phyloP scores from a whole-genome alignment of 2,113 vertebrate genomes.

The Psittacara wagleri region DNA sequence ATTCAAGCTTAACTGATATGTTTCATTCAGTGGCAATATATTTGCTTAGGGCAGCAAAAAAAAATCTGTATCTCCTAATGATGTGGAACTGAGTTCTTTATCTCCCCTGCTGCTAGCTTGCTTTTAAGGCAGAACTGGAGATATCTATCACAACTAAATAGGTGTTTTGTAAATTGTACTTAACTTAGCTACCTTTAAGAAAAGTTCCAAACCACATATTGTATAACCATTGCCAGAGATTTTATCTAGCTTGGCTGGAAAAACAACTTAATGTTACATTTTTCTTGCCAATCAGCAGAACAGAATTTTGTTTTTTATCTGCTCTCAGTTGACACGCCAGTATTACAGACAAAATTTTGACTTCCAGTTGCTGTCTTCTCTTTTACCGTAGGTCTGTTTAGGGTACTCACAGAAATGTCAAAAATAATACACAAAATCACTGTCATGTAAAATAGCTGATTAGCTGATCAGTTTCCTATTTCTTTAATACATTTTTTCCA shows the following conservation, averaged over 20 bases:
- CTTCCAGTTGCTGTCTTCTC: neutral
- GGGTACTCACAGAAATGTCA: constrained; percentile 11
- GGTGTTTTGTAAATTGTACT: constrained; percentile 27
- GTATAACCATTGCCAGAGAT: constrained; percentile 13
- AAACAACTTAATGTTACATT: constrained; percentile 48
- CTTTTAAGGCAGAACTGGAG: constrained; percentile 37
- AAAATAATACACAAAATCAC: constrained; percentile 31
- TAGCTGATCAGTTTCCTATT: constrained; percentile 47
- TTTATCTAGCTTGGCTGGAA: constrained; percentile 18
- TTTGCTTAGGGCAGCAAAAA: constrained; percentile 25
- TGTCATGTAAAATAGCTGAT: constrained; percentile 40
- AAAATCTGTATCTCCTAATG: neutral
- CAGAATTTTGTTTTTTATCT: neutral
- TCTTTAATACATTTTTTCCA: constrained; percentile 63
- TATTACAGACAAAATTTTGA: neutral
- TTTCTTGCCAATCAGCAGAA: constrained; percentile 33
- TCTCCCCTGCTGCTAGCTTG: constrained; percentile 1
- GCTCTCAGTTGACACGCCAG: neutral
- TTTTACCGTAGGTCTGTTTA: neutral
- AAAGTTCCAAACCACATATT: constrained; percentile 11
- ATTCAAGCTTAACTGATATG: neutral
- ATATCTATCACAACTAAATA: constrained; percentile 38
- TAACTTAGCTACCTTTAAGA: constrained; percentile 43
- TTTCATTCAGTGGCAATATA: neutral
- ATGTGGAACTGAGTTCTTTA: constrained; percentile 33